A percentile compares a stretch with the other conserved stretches of the same genome.
Evolutionary conservation across 2,797 vertebrate genomes (phyloP).

Genomic region (Ctenopoma kingsleyae): DNA sequence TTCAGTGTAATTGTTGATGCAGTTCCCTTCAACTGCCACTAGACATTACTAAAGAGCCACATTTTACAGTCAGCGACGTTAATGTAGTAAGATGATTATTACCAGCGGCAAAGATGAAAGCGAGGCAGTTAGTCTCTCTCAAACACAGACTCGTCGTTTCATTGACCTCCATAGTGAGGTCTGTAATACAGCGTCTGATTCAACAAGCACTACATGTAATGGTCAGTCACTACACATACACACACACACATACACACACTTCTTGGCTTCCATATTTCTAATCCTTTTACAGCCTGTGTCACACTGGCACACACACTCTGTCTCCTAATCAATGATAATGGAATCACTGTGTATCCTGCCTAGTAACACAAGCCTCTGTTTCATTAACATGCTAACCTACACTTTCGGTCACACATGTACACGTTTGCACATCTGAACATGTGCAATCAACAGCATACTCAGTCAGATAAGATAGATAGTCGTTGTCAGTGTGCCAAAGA

Average conservation of each 20-base stretch:
- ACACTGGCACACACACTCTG: slow-evolving; percentile 65
- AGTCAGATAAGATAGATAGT: slow-evolving; percentile 7
- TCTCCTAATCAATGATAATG: slow-evolving; percentile 83
- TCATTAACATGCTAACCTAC: slow-evolving; percentile 58
- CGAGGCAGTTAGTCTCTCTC: slow-evolving; percentile 33
- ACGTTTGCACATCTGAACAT: slow-evolving; percentile 35
- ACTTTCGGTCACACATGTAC: slow-evolving; percentile 30
- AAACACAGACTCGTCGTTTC: slow-evolving; percentile 51
- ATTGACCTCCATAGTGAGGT: slow-evolving; percentile 56
- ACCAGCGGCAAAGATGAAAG: slow-evolving; percentile 31
- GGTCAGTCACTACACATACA: slow-evolving; percentile 27
- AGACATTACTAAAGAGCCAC: slow-evolving; percentile 1
- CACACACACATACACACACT: slow-evolving; percentile 19
- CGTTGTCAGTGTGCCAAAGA: background rate
- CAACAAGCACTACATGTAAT: slow-evolving; percentile 55
- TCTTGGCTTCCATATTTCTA: slow-evolving; percentile 74
- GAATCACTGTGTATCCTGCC: slow-evolving; percentile 72
- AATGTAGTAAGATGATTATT: slow-evolving; percentile 18
- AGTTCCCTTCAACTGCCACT: background rate
- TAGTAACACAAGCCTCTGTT: slow-evolving; percentile 54
- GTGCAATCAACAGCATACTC: background rate
- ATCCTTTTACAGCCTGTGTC: slow-evolving; percentile 79
- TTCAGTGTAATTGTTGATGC: background rate
- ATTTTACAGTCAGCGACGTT: slow-evolving; percentile 8
- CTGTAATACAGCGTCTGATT: slow-evolving; percentile 50